These are phyloP conservation scores for Sphaerophoria rueppellii DNA, from an alignment of 2,888 invertebrate genomes.

Conservation along the genomic window DNA sequence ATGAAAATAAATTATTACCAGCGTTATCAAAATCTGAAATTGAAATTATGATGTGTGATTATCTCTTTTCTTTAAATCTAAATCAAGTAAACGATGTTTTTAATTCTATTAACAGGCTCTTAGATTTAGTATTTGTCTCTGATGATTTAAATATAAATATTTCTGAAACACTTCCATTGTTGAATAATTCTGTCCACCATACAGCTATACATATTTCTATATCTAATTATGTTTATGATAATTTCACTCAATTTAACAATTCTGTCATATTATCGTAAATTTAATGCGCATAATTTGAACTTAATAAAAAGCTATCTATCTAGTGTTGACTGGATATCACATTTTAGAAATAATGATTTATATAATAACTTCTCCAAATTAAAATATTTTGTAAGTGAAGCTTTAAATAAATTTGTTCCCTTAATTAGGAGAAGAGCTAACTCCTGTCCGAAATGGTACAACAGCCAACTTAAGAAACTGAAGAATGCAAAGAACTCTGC, in stretches of 20 bases:
- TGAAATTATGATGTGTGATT: not conserved
- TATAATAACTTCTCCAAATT: too few relatives aligned
- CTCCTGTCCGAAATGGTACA: too few relatives aligned
- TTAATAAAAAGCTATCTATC: not conserved
- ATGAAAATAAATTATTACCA: slow-evolving; percentile 8
- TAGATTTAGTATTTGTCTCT: slow-evolving; percentile 5
- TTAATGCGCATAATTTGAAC: slow-evolving; percentile 7
- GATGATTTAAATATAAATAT: slow-evolving; percentile 2
- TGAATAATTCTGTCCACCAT: too few relatives aligned
- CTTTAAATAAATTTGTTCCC: too few relatives aligned
- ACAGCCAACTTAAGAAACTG: too few relatives aligned
- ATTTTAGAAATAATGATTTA: not conserved
- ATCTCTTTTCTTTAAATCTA: not conserved
- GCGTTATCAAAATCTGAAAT: not conserved
- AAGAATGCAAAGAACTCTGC: too few relatives aligned
- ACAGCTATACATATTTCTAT: not conserved
- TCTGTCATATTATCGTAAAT: not conserved
- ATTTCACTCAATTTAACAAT: not conserved
- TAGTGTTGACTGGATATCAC: not conserved
- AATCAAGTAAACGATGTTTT: slow-evolving; percentile 5
- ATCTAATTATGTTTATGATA: slow-evolving; percentile 5
- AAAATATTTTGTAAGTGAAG: too few relatives aligned
- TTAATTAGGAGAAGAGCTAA: too few relatives aligned
- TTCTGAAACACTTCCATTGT: too few relatives aligned
- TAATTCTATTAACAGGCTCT: not conserved